phyloP scores from a whole-genome alignment of 2,888 invertebrate genomes.

The Gasteruption jaculator region DNA sequence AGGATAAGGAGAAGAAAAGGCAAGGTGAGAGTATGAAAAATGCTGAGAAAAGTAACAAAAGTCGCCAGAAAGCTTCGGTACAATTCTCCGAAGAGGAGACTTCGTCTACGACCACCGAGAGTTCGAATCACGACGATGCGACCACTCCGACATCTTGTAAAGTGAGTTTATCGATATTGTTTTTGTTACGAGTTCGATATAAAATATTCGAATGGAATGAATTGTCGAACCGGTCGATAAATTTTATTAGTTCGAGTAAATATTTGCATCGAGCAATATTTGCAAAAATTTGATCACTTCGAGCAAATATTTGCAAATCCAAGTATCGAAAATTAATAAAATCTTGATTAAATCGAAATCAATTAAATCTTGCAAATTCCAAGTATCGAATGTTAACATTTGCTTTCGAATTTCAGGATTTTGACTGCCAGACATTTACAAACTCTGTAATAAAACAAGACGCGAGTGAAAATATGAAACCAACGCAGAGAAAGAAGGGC shows the following conservation, averaged over 20 bases:
- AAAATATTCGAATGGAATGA: neutral
- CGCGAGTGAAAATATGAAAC: constrained; percentile 37
- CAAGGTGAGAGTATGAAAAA: neutral
- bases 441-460: constrained; percentile 37
- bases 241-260: too few relatives aligned
- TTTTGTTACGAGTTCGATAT: neutral
- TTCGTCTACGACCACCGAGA: constrained; percentile 68
- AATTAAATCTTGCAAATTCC: neutral
- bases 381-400: neutral
- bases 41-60: too few relatives aligned
- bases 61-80: too few relatives aligned
- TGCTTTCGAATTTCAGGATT: too few relatives aligned
- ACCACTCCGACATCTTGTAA: constrained; percentile 28
- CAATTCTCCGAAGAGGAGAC: constrained; percentile 62
- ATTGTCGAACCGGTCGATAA: neutral
- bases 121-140: constrained; percentile 61
- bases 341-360: neutral
- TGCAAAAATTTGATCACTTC: neutral
- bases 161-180: constrained; percentile 18
- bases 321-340: neutral
- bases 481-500: too few relatives aligned
- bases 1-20: constrained; percentile 14
- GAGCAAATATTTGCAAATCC: neutral
- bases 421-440: constrained; percentile 24
- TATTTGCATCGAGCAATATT: constrained; percentile 1